These are phyloP conservation scores for Myotis myotis DNA, from an alignment of 2,797 vertebrate genomes.

Conservation along the genomic window DNA sequence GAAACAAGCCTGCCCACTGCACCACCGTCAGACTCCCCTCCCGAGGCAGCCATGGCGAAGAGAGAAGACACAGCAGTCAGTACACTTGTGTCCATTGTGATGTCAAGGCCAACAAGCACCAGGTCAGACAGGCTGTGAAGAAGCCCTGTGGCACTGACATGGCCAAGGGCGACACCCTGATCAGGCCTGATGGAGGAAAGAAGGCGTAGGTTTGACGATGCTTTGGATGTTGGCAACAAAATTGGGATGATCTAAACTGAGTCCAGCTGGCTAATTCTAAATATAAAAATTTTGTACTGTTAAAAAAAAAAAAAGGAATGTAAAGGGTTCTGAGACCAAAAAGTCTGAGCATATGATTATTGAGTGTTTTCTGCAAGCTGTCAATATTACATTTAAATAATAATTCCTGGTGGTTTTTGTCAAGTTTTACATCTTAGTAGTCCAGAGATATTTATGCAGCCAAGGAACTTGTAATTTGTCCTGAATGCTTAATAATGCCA, in stretches of 20 bases:
- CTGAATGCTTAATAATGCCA: background rate
- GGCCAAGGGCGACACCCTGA: no score
- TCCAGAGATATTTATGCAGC: background rate
- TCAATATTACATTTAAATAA: background rate
- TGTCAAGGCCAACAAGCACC: no score
- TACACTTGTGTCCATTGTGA: no score
- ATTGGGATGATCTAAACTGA: no score
- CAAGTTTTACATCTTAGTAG: background rate
- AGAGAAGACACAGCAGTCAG: background rate
- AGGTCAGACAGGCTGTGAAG: no score
- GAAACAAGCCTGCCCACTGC: background rate
- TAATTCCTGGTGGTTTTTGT: conserved; percentile 23
- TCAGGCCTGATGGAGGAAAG: no score
- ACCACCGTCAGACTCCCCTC: background rate
- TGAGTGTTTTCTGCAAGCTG: background rate
- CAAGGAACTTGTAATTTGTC: background rate
- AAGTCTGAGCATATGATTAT: background rate
- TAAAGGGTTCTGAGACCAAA: background rate
- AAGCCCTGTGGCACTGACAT: no score
- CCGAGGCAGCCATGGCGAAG: no score
- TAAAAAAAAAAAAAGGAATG: background rate
- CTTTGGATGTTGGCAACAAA: no score
- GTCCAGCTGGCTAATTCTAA: background rate
- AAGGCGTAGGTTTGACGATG: no score
- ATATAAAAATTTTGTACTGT: background rate